Conservation (phyloP, 2,113 vertebrate species). For the Phalacrocorax aristotelis region DNA sequence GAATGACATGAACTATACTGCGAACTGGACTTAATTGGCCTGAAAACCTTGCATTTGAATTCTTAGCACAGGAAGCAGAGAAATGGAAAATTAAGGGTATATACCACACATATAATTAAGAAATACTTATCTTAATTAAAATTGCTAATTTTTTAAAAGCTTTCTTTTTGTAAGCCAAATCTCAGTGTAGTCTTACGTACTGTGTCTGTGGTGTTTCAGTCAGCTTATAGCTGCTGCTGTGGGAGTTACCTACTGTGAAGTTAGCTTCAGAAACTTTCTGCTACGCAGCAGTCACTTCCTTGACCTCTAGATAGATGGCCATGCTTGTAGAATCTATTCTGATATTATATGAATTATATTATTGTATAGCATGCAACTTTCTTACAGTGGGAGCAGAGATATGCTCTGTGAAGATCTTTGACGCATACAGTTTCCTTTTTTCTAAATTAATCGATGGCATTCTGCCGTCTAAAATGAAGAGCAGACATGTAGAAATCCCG, state of each 20-base stretch:
- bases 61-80: neutral
- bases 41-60: neutral
- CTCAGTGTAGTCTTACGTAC: neutral
- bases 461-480: neutral
- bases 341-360: neutral
- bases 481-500: neutral
- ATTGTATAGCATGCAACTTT: neutral
- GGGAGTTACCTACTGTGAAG: neutral
- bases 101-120: accelerated
- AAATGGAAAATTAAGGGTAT: neutral
- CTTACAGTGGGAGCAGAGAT: neutral
- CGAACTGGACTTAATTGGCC: neutral
- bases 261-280: neutral
- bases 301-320: neutral
- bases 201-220: neutral
- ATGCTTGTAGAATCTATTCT: neutral
- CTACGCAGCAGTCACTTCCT: neutral
- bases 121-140: neutral
- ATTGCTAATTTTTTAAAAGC: neutral
- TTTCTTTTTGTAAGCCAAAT: neutral
- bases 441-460: neutral
- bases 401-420: neutral
- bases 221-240: neutral
- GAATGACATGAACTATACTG: neutral
- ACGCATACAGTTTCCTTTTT: neutral